phyloP scores from a whole-genome alignment of 1,140 invertebrate species.

The Ooceraea biroi region DNA sequence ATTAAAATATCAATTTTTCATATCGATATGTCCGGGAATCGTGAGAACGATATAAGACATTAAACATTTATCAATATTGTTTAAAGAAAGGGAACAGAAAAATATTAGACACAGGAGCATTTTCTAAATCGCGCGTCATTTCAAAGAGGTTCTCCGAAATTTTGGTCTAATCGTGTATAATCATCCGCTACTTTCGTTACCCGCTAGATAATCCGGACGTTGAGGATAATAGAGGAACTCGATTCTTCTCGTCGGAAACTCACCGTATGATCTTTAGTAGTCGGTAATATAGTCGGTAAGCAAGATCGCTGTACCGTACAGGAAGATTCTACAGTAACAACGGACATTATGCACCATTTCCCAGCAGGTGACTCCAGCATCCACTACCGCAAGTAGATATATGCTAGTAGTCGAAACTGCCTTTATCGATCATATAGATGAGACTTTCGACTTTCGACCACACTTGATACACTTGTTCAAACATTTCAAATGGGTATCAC shows the following conservation, averaged over 20 bases:
- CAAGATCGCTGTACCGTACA: conserved; percentile 43
- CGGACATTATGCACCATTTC: conserved; percentile 51
- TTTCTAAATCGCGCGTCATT: too few relatives aligned
- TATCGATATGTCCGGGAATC: background rate
- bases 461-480: background rate
- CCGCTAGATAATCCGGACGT: conserved; percentile 56
- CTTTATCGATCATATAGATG: conserved; percentile 16
- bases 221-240: conserved; percentile 67
- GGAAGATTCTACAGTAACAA: conserved; percentile 53
- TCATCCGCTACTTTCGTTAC: background rate
- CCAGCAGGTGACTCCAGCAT: conserved; percentile 70
- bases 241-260: conserved; percentile 56
- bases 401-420: background rate
- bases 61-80: background rate
- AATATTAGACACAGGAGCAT: too few relatives aligned
- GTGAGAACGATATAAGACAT: background rate
- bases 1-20: background rate
- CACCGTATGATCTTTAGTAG: conserved; percentile 60
- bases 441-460: too few relatives aligned
- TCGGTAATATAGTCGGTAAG: conserved; percentile 76
- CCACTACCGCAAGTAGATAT: background rate
- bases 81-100: background rate
- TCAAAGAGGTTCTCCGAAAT: background rate
- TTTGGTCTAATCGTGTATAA: too few relatives aligned
- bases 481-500: background rate